Evolutionary conservation across 2,797 vertebrate genomes (phyloP).

Genomic region (Chelonia mydas): DNA sequence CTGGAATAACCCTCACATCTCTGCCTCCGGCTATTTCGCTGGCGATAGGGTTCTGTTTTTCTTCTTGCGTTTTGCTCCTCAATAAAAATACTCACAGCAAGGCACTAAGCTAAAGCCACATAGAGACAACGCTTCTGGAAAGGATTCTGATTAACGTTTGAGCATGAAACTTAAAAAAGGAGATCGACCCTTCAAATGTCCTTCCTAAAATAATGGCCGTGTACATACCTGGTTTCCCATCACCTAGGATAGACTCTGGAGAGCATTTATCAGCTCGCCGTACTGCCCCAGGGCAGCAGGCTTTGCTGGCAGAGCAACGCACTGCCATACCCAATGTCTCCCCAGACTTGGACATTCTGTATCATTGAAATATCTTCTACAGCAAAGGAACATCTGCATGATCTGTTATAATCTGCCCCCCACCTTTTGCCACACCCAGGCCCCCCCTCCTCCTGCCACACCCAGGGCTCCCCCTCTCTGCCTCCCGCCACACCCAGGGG

Average conservation of each 20-base stretch:
- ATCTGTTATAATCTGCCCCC: not conserved
- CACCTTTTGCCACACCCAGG: not conserved
- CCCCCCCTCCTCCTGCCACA: too few relatives aligned
- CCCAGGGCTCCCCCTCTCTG: not conserved
- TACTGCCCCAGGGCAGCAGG: not conserved
- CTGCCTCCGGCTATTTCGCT: fast-evolving
- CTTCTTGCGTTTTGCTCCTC: not conserved
- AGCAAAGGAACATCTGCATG: fast-evolving
- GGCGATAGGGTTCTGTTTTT: not conserved
- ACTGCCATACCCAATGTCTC: not conserved
- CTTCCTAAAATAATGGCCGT: not conserved
- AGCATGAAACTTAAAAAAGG: not conserved
- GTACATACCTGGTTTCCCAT: not conserved
- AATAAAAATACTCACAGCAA: not conserved
- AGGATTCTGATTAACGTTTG: not conserved
- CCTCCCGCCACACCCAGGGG: too few relatives aligned
- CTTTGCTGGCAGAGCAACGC: not conserved
- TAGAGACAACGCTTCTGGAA: not conserved
- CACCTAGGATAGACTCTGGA: not conserved
- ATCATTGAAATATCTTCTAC: not conserved
- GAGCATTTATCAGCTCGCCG: not conserved
- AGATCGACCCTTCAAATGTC: not conserved
- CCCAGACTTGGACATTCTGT: not conserved
- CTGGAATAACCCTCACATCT: not conserved
- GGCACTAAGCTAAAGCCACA: not conserved